A percentile compares a stretch with the other conserved stretches of the same genome.
Conservation (phyloP, 2,113 vertebrate genomes). For the Calypte anna region DNA sequence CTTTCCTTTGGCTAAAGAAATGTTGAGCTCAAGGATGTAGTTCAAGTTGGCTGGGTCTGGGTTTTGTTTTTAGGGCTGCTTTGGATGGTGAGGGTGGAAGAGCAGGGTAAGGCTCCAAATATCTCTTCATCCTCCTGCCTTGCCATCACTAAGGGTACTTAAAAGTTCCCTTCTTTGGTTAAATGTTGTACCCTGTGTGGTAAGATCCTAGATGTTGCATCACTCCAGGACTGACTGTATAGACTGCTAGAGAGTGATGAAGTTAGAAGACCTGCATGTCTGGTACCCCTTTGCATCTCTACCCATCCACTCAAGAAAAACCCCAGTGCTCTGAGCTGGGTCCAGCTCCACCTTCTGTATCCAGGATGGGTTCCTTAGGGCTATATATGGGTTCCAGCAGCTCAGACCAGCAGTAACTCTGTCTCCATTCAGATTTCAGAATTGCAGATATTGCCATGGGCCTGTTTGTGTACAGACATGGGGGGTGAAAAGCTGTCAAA, state of each 20-base stretch:
- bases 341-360: background rate
- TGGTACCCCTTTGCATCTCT: background rate
- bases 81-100: background rate
- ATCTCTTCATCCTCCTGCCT: background rate
- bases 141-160: background rate
- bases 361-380: background rate
- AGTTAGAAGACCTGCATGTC: background rate
- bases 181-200: background rate
- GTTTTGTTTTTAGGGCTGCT: background rate
- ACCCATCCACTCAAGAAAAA: background rate
- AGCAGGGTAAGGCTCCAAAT: background rate
- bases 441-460: fast-evolving
- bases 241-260: background rate
- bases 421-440: background rate
- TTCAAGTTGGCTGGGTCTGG: background rate
- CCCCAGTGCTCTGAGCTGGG: background rate
- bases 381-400: background rate
- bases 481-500: background rate
- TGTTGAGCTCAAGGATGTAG: background rate
- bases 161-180: background rate
- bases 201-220: background rate
- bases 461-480: fast-evolving
- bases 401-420: background rate
- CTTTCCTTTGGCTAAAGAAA: background rate
- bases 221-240: background rate